Evolutionary conservation across 2,113 vertebrate genomes (phyloP), one percentile per base, ranked within the genome.

Genomic region (Smithornis capensis): DNA sequence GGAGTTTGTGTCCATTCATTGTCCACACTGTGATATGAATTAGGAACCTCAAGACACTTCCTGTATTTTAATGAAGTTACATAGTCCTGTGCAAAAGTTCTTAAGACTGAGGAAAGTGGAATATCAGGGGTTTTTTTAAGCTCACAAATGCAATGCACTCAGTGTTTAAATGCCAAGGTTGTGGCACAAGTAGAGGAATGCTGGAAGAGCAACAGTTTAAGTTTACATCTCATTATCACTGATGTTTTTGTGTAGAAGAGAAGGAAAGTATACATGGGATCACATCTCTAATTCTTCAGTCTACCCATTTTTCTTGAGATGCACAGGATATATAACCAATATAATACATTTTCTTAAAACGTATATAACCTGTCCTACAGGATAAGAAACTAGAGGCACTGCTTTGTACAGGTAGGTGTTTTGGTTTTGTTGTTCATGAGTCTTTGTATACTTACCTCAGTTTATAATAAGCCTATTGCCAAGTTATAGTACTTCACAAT

Each of bases 1-100:
- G 65, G 24, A 16, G 7, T 63, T 84, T 89, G 59, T 75, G 78
- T 35, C 77, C 87, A 92, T 63, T 94, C 94, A 94, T 96, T 97
- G 92, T 97, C 75, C 91, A 28, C 87, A 80, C 81, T 96, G 74
- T 97, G 95, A 95, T 94, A 95, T n/a, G 95, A 97, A 97, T 97
- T 96, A 96, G 92, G 83, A 97, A 96, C 94, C 92, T 95, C 86
- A 94, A 87, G 91, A 95, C 82, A 91, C 80, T 67, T 90, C 84
- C 83, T 95, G 91, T 68, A 94, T 97, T 94, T 96, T 88, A 97
- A 96, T 97, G 68, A 94, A 57, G 65, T 92, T 76, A 92, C 25
- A 94, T 68, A 75, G 37, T 55, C 57, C 87, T 97, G 87, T 96
- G 79, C 52, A 15, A 44, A 84, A 84, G 47, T 86, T 96, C 79